Conservation (phyloP, 2,113 vertebrate species). For the Eira barbara region DNA sequence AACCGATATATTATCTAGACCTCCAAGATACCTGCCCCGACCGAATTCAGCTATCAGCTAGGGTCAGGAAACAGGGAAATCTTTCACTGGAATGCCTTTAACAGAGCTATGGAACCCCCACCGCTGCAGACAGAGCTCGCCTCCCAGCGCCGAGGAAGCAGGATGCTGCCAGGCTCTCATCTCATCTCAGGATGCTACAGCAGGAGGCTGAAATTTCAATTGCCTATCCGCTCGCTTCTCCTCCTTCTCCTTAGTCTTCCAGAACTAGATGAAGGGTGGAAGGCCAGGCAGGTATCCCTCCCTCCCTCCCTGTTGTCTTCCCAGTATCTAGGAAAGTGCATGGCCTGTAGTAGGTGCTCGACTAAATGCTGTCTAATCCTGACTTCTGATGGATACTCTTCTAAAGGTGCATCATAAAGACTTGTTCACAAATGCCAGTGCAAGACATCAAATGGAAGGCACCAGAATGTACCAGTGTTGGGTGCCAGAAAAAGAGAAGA, state of each 20-base stretch:
- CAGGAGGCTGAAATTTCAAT: background rate
- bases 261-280: background rate
- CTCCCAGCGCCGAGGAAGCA: background rate
- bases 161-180: background rate
- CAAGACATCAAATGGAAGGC: background rate
- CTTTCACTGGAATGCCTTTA: background rate
- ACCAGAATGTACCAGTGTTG: background rate
- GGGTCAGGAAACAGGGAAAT: background rate
- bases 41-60: background rate
- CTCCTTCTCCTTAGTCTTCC: background rate
- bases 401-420: background rate
- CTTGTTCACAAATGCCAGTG: background rate
- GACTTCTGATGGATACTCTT: background rate
- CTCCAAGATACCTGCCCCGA: background rate
- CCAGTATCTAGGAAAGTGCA: background rate
- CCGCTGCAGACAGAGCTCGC: background rate
- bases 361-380: background rate
- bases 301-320: background rate
- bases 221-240: background rate
- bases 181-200: background rate
- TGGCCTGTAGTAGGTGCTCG: background rate
- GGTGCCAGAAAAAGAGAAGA: background rate
- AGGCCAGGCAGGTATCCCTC: background rate
- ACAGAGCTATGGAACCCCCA: background rate
- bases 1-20: background rate